Evolutionary conservation across 2,797 vertebrate genomes (phyloP), one percentile per base, ranked within the genome.

Genomic region (Cyclopterus lumpus): DNA sequence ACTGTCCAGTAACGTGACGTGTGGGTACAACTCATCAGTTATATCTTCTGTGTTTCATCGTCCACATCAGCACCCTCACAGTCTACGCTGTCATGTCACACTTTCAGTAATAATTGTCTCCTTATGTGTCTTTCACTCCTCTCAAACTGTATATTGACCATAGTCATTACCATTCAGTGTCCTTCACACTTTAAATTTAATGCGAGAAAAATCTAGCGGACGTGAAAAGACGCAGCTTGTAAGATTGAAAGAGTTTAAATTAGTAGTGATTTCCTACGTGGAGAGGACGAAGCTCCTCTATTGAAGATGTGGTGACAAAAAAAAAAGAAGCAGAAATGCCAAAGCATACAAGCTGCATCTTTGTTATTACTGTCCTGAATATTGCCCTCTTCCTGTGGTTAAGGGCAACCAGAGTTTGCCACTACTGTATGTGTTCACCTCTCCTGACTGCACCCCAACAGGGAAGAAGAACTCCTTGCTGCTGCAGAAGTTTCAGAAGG

Each of bases 391-490:
- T 83, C 69, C 76, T 90, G 59, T 83, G 68, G 80, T 81, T 54
- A 71, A 85, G 71, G 87, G 69, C 75, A 84, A 76, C 87, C 89
- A 82, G 51, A 73, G 26, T 73, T 34, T 71, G 60, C 87, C 79
- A 90, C 22, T 67, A 54, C 83, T 86, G 44, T 90, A 22, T 87
- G 66, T 86, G 83, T 81, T 91, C 80, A 90, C 78, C 72, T 93
- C 79, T 92, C 55, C 86, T 84, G 83, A 87, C 91, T 91, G 87
- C 86, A 44, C 61, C 84, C 76, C 87, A 87, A 91, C 93, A 99
- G 98, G 98, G 91, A 99, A 99, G 97, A 99, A 99, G 95, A 99
- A 99, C 90, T 99, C 97, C 0, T 96, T 99, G 91, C 95, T 99
- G 80, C 96, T 99, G 86, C 98, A 99, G 92, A 99, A 99, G 91